Evolutionary conservation across 1,140 invertebrate genomes (phyloP).

Genomic region (Steinernema khuongi): DNA sequence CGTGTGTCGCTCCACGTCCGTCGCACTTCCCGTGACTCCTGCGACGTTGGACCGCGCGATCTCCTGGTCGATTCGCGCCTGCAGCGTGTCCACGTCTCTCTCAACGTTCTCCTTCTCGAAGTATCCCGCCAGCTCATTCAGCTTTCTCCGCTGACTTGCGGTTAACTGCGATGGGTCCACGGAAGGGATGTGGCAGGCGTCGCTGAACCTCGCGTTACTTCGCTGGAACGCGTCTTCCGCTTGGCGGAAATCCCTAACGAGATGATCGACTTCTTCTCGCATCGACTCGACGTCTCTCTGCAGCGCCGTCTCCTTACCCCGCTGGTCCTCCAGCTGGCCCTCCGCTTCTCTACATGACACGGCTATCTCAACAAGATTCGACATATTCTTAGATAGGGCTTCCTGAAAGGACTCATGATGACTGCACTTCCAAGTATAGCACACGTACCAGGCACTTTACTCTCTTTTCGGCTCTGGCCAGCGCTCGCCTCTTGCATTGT

Average conservation of each 20-base stretch:
- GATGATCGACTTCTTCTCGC: not conserved
- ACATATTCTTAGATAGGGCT: too few relatives aligned
- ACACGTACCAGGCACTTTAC: conserved; percentile 18
- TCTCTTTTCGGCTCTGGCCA: conserved; percentile 32
- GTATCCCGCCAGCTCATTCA: not conserved
- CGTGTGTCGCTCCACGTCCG: not conserved
- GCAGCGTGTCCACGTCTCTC: conserved; percentile 28
- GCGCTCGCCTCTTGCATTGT: not conserved
- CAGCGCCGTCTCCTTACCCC: too few relatives aligned
- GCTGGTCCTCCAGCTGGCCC: too few relatives aligned
- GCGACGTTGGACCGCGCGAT: not conserved
- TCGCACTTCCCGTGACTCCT: conserved; percentile 24
- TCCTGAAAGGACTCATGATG: too few relatives aligned
- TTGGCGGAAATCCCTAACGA: not conserved
- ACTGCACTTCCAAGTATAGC: not conserved
- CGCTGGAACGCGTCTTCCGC: not conserved
- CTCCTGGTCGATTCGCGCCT: not conserved
- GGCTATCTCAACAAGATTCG: too few relatives aligned
- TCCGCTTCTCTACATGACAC: too few relatives aligned
- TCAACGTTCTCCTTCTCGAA: conserved; percentile 12
- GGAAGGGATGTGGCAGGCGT: not conserved
- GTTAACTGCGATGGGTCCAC: not conserved
- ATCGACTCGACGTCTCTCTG: too few relatives aligned
- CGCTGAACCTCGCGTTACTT: not conserved
- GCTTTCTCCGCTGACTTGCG: not conserved